phyloP scores from a whole-genome alignment of 2,888 invertebrate genomes.

The Trissolcus japonicus region DNA sequence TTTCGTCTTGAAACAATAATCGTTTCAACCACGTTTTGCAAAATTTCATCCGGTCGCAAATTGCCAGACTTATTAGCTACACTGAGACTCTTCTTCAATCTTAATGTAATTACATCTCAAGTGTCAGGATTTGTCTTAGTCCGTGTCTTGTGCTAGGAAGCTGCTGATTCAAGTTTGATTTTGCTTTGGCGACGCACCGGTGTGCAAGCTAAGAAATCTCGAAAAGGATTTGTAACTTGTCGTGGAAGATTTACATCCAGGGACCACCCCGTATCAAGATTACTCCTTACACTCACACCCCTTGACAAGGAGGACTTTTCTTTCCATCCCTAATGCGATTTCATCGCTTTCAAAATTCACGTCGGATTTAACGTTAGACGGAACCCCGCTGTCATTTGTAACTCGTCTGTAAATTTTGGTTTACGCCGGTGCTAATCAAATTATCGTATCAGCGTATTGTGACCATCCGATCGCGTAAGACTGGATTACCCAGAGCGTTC shows the following conservation, averaged over 20 bases:
- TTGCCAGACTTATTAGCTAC: not conserved
- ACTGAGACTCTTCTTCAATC: constrained; percentile 12
- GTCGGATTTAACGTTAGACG: constrained; percentile 56
- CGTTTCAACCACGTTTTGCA: not conserved
- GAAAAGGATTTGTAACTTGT: constrained; percentile 66
- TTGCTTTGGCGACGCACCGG: constrained; percentile 23
- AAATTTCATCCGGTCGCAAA: not conserved
- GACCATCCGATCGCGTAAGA: constrained; percentile 51
- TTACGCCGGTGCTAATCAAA: constrained; percentile 55
- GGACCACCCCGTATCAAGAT: constrained; percentile 61
- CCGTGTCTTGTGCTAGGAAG: constrained; percentile 10
- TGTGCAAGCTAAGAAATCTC: constrained; percentile 60
- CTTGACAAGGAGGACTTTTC: constrained; percentile 46
- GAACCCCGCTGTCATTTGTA: constrained; percentile 53
- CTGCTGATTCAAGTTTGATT: constrained; percentile 49
- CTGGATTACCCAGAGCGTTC: constrained; percentile 52
- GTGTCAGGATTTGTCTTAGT: constrained; percentile 40
- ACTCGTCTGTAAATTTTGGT: constrained; percentile 57
- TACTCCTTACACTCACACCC: constrained; percentile 55
- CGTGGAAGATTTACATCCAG: constrained; percentile 64
- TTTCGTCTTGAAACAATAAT: not conserved
- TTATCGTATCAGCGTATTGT: constrained; percentile 54
- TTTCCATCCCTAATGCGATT: constrained; percentile 62
- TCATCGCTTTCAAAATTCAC: constrained; percentile 59
- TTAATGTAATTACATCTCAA: constrained; percentile 35